These are phyloP conservation scores for Rynchops niger DNA, from an alignment of 2,113 vertebrate species.

Conservation along the genomic window DNA sequence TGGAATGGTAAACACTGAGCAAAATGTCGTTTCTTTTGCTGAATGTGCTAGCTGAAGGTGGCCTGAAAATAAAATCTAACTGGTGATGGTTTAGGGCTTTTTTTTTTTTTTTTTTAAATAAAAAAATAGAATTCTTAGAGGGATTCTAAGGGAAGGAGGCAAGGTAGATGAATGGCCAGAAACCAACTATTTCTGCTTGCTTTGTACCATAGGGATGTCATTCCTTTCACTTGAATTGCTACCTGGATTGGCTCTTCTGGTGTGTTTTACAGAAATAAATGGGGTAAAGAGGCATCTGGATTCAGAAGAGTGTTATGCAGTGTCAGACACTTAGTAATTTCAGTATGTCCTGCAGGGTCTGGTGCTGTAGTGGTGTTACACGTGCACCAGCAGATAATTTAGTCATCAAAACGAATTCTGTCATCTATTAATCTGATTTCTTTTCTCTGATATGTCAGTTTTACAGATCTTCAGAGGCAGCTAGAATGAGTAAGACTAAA, in stretches of 20 bases:
- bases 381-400: background rate
- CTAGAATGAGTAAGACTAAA: background rate
- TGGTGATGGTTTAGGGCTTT: background rate
- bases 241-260: background rate
- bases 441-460: background rate
- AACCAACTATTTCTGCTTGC: background rate
- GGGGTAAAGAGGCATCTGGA: background rate
- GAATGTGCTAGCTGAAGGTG: background rate
- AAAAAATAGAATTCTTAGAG: background rate
- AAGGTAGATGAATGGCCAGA: background rate
- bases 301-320: background rate
- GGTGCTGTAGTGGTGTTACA: background rate
- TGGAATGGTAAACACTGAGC: background rate
- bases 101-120: background rate
- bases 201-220: background rate
- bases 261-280: background rate
- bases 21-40: background rate
- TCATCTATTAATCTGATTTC: background rate
- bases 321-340: background rate
- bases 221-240: background rate
- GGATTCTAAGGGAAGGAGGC: background rate
- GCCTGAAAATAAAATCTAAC: background rate
- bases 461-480: background rate
- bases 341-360: background rate
- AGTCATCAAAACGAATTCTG: background rate